These are phyloP conservation scores for Aythya baeri DNA, from an alignment of 2,113 vertebrate genomes.

Conservation along the genomic window DNA sequence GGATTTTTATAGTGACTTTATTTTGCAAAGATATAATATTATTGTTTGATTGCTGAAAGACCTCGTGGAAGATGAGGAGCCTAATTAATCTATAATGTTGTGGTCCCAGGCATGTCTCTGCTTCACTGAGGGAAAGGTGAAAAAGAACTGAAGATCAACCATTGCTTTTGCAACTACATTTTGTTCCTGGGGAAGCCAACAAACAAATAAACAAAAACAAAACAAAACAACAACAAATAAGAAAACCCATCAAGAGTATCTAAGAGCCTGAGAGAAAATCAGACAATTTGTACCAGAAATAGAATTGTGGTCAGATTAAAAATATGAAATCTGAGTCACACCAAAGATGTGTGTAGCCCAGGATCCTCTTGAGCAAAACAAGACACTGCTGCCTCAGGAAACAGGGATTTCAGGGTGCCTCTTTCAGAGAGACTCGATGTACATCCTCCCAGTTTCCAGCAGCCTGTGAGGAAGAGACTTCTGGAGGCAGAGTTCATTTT, in stretches of 20 bases:
- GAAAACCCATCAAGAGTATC: neutral
- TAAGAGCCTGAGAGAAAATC: neutral
- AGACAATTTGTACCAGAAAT: neutral
- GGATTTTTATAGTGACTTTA: neutral
- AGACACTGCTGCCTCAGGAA: neutral
- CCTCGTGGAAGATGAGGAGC: neutral
- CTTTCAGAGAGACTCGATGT: fast-evolving
- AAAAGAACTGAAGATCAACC: neutral
- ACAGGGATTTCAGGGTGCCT: fast-evolving
- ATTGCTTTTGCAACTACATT: neutral
- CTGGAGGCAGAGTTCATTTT: neutral
- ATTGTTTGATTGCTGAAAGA: neutral
- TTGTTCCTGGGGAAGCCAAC: neutral
- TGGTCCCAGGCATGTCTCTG: neutral
- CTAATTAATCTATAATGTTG: neutral
- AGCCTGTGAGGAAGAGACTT: neutral
- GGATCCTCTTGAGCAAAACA: neutral
- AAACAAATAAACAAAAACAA: neutral
- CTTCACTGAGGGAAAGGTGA: neutral
- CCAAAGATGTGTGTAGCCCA: neutral
- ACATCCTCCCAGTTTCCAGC: neutral
- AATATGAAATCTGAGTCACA: neutral
- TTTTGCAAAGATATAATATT: neutral
- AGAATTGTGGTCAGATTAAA: neutral
- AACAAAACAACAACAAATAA: neutral